Base-by-base conservation (phyloP, 2,888 invertebrate genomes). In the Erebia palarica region DNA sequence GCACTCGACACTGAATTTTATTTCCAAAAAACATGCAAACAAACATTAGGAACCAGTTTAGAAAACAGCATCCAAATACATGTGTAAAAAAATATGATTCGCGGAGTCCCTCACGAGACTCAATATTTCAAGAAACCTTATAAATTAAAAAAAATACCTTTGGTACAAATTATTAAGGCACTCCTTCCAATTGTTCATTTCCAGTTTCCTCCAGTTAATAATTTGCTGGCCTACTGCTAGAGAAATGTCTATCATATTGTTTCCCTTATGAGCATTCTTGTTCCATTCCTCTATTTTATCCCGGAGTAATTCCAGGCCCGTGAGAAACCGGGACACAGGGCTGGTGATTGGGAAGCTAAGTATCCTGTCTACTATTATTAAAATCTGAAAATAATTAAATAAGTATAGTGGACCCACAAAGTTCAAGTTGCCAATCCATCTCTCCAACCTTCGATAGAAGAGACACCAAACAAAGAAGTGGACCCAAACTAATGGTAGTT, bases 211-310 rank as follows among this genome's bases (percentile, higher is more conserved):
- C 99, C 99, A 99, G 65, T 95, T 94, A 63, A 99, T 96, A 65
- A 99, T 96, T 82, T 97, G 96, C 74, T 96, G 95, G 0, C 97
- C 97, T 1, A 99, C 93, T 44, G 94, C 94, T 44, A 95, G 87
- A n/a, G 97, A 95, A 72, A 97, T 94, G 0, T 95, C 94, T 0
- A 95, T 94, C 81, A 99, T 90, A 75, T 97, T 97, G 72, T 99
- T 97, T 8, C 96, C 96, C 76, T 95, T 95, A 80, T 98, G 97
- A 0, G 99, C 98, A 78, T 97, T 97, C 79, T 96, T 96, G 85
- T 99, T 98, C 99, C 99, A 99, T 80, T 98, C 97, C 76, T 98
- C 95, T 66, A 97, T 94, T 80, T 97, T 97, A 74, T 96, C 96
- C 1, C 99, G 92, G 1, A 99, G 90, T 64, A 98, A 92, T 87